Evolutionary conservation across 2,888 invertebrate species (phyloP).

Genomic region (Parnassius smintheus): DNA sequence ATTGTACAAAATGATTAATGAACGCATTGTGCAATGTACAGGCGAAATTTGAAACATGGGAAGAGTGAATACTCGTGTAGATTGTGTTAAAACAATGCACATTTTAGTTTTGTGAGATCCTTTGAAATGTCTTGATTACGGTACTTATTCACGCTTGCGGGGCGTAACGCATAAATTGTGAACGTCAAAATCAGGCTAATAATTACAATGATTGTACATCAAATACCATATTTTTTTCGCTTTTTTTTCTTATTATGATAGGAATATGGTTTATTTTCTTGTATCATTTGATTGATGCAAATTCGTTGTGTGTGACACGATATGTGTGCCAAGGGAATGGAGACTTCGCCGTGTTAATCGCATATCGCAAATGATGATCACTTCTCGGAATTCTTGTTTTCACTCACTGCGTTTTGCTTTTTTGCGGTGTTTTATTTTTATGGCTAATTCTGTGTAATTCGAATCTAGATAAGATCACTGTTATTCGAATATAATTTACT

Average conservation of each 20-base stretch:
- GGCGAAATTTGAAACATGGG: background rate
- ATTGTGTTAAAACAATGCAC: conserved; percentile 50
- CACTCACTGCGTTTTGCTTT: conserved; percentile 35
- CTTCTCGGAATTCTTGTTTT: conserved; percentile 45
- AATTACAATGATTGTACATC: conserved; percentile 49
- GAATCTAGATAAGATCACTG: conserved; percentile 12
- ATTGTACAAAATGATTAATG: too few species aligned
- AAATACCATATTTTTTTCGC: conserved; percentile 20
- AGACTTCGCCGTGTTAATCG: conserved; percentile 43
- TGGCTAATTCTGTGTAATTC: conserved; percentile 26
- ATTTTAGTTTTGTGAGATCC: conserved; percentile 60
- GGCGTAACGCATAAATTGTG: conserved; percentile 57
- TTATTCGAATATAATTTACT: background rate
- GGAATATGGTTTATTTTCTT: conserved; percentile 31
- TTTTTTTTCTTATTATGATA: conserved; percentile 21
- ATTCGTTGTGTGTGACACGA: conserved; percentile 32
- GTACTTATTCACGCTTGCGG: conserved; percentile 50
- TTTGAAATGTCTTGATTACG: conserved; percentile 56
- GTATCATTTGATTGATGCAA: background rate
- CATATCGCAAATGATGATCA: conserved; percentile 49
- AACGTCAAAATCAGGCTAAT: conserved; percentile 62
- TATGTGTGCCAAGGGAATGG: conserved; percentile 47
- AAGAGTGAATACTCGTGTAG: conserved; percentile 13
- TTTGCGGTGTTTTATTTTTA: conserved; percentile 26
- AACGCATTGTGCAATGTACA: too few species aligned